phyloP scores from a whole-genome alignment of 2,888 invertebrate species.

The Harpagoxenus sublaevis region DNA sequence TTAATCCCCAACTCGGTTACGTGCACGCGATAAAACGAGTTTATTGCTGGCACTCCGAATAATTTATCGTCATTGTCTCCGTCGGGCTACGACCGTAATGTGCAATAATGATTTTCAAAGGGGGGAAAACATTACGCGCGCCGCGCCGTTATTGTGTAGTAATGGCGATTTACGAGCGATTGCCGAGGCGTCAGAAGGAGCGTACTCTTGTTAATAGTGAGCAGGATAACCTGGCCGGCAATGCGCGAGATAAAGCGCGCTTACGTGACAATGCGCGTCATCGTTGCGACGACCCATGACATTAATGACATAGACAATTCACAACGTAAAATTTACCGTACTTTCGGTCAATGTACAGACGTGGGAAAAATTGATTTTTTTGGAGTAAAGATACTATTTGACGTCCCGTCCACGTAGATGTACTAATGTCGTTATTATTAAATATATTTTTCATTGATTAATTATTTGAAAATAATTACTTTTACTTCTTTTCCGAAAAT shows the following conservation, averaged over 20 bases:
- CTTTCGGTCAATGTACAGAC: not conserved
- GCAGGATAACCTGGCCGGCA: conserved; percentile 23
- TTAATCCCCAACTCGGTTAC: conserved; percentile 62
- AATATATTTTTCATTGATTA: not conserved
- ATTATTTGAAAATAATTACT: not conserved
- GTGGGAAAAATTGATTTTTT: not conserved
- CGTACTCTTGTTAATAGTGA: conserved; percentile 43
- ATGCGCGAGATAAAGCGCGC: conserved; percentile 13
- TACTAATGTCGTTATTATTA: not conserved
- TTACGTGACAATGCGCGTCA: conserved; percentile 33
- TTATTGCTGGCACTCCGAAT: conserved; percentile 68
- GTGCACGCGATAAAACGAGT: conserved; percentile 63
- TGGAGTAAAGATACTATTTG: not conserved
- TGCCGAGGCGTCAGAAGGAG: conserved; percentile 43
- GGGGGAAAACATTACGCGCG: conserved; percentile 58
- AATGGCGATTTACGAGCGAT: conserved; percentile 72
- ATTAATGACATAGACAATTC: conserved; percentile 12
- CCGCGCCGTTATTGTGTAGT: conserved; percentile 67
- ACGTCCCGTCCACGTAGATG: not conserved
- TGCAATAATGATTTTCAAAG: conserved; percentile 62
- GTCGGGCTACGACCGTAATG: conserved; percentile 64
- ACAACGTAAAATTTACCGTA: not conserved
- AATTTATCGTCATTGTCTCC: conserved; percentile 72
- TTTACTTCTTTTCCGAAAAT: not conserved
- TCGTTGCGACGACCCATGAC: conserved; percentile 32